Conservation (phyloP, 2,113 vertebrate genomes). For the Neofelis nebulosa region DNA sequence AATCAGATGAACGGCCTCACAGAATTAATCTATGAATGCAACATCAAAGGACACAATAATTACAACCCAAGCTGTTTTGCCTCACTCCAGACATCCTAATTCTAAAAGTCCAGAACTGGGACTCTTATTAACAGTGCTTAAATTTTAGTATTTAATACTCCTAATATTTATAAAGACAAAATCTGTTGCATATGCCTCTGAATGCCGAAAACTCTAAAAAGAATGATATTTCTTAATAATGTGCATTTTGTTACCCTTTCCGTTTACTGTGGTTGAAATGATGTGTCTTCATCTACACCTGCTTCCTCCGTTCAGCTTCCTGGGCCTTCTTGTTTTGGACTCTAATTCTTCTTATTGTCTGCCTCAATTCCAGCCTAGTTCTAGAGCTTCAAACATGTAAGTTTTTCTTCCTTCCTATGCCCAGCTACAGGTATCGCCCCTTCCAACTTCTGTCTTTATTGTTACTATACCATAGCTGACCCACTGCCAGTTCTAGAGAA, state of each 20-base stretch:
- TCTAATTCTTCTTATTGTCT: background rate
- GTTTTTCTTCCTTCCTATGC: background rate
- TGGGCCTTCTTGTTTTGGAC: background rate
- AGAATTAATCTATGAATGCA: slow-evolving; percentile 45
- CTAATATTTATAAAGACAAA: slow-evolving; percentile 2
- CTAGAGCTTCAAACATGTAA: background rate
- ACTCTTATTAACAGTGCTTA: slow-evolving; percentile 39
- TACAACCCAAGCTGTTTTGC: slow-evolving; percentile 6
- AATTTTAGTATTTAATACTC: slow-evolving; percentile 44
- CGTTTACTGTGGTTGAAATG: slow-evolving; percentile 28
- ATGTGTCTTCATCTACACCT: background rate
- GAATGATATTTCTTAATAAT: slow-evolving; percentile 13
- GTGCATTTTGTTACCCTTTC: background rate
- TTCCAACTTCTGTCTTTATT: background rate
- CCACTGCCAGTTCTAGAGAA: background rate
- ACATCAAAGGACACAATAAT: slow-evolving; percentile 47
- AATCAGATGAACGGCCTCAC: slow-evolving; percentile 55
- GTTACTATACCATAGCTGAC: background rate
- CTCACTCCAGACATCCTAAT: background rate
- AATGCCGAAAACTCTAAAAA: background rate
- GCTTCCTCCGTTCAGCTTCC: background rate
- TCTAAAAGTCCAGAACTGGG: slow-evolving; percentile 7
- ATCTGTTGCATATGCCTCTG: background rate
- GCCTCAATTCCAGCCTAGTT: background rate
- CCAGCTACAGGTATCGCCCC: background rate